Conservation (phyloP, 1,140 invertebrate species). For the Drosophila pectinifera region DNA sequence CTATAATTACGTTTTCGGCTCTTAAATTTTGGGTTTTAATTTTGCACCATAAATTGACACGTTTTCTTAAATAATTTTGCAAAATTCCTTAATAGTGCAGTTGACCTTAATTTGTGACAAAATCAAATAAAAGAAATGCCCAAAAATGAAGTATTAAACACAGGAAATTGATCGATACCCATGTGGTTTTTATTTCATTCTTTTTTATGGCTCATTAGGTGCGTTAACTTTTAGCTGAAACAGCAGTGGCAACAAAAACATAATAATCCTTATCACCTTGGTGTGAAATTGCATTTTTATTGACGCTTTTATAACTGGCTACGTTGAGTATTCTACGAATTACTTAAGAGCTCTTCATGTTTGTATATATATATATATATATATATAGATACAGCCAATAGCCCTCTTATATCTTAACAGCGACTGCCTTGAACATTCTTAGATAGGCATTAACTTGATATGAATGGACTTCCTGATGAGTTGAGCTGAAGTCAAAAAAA, state of each 20-base stretch:
- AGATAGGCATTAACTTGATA: conserved; percentile 23
- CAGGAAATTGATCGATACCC: conserved; percentile 28
- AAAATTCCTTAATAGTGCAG: not conserved
- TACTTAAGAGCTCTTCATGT: conserved; percentile 21
- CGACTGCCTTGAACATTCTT: conserved; percentile 4
- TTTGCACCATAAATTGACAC: conserved; percentile 7
- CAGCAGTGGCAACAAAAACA: not conserved
- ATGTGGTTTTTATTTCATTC: not conserved
- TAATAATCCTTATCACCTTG: conserved; percentile 25
- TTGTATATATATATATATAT: conserved; percentile 13
- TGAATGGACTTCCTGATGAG: conserved; percentile 10
- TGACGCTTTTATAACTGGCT: conserved; percentile 14
- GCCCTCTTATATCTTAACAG: conserved; percentile 8
- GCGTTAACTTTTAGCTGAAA: not conserved
- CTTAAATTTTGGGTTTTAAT: conserved; percentile 21
- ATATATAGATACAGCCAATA: conserved; percentile 14
- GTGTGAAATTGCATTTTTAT: conserved; percentile 37
- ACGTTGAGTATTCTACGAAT: conserved; percentile 31
- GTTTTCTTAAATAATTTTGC: conserved; percentile 10
- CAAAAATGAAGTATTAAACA: not conserved
- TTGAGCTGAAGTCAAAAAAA: not conserved
- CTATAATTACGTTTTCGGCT: conserved; percentile 22
- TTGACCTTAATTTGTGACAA: conserved; percentile 3
- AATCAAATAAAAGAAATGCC: conserved; percentile 2
- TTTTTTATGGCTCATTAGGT: conserved; percentile 5